Percentiles rank a stretch among this genome's conserved stretches.
These are phyloP conservation scores for Phoenoteleia sp. DNA, from an alignment of 2,888 invertebrate genomes.

Conservation along the genomic window DNA sequence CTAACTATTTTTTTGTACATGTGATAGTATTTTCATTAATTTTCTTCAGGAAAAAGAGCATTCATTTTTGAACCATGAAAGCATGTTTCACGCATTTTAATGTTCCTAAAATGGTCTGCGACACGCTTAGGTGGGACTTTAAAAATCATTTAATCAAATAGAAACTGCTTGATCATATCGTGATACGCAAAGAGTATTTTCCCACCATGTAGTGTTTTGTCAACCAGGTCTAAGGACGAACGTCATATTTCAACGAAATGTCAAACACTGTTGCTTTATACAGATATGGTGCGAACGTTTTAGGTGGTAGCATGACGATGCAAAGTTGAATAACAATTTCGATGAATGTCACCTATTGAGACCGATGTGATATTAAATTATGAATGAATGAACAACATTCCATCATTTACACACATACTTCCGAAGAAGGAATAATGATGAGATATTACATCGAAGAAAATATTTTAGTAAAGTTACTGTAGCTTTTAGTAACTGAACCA, in stretches of 20 bases:
- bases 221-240: conserved; percentile 14
- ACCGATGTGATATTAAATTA: not conserved
- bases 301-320: conserved; percentile 13
- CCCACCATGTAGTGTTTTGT: conserved; percentile 48
- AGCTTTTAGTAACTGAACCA: too few relatives aligned
- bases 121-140: too few relatives aligned
- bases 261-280: conserved; percentile 25
- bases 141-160: conserved; percentile 1
- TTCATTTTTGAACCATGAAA: too few relatives aligned
- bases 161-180: conserved; percentile 44
- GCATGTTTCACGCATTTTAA: too few relatives aligned
- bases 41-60: too few relatives aligned
- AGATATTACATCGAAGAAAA: too few relatives aligned
- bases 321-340: not conserved
- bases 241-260: conserved; percentile 46
- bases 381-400: not conserved
- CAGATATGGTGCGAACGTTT: conserved; percentile 1
- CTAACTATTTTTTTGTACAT: too few relatives aligned
- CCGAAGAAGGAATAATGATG: too few relatives aligned
- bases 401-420: too few relatives aligned
- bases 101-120: too few relatives aligned
- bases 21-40: too few relatives aligned
- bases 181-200: conserved; percentile 37
- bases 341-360: not conserved
- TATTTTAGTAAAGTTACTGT: too few relatives aligned